These are phyloP conservation scores for Heteropelma amictum DNA, from an alignment of 2,888 invertebrate species.

Conservation along the genomic window DNA sequence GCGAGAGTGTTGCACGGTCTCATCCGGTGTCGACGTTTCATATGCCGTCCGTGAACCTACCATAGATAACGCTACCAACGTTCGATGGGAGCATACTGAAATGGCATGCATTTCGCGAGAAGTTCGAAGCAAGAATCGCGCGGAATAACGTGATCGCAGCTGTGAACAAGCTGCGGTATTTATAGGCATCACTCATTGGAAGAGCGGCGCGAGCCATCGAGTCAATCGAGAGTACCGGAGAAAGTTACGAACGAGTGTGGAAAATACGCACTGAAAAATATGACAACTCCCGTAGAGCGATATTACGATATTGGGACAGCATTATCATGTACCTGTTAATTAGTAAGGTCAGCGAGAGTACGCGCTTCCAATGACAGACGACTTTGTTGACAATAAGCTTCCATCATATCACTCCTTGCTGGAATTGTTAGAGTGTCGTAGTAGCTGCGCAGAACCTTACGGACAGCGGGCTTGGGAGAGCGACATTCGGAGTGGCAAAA, in stretches of 20 bases:
- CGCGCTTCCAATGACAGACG: slow-evolving; percentile 37
- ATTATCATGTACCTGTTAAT: slow-evolving; percentile 4
- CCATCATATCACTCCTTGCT: slow-evolving; percentile 23
- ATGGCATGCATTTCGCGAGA: background rate
- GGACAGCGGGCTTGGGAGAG: no score
- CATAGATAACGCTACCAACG: background rate
- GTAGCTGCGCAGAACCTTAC: slow-evolving; percentile 39
- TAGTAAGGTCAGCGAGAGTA: slow-evolving; percentile 12
- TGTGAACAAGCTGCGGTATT: slow-evolving; percentile 54
- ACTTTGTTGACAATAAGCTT: slow-evolving; percentile 42
- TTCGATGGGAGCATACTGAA: background rate
- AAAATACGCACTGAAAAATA: slow-evolving; percentile 47
- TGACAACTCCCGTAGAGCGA: slow-evolving; percentile 46
- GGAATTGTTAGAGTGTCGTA: slow-evolving; percentile 44
- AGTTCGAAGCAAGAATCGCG: background rate
- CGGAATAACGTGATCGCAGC: background rate
- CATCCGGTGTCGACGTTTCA: no score
- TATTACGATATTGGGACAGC: slow-evolving; percentile 38
- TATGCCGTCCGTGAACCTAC: background rate
- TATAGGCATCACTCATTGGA: slow-evolving; percentile 51
- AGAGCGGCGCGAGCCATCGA: slow-evolving; percentile 55
- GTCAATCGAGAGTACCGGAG: slow-evolving; percentile 41
- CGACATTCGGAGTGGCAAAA: background rate
- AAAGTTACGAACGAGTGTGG: slow-evolving; percentile 58
- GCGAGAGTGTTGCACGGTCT: no score